Evolutionary conservation across 2,888 invertebrate species (phyloP).

Genomic region (Polietes domitor): DNA sequence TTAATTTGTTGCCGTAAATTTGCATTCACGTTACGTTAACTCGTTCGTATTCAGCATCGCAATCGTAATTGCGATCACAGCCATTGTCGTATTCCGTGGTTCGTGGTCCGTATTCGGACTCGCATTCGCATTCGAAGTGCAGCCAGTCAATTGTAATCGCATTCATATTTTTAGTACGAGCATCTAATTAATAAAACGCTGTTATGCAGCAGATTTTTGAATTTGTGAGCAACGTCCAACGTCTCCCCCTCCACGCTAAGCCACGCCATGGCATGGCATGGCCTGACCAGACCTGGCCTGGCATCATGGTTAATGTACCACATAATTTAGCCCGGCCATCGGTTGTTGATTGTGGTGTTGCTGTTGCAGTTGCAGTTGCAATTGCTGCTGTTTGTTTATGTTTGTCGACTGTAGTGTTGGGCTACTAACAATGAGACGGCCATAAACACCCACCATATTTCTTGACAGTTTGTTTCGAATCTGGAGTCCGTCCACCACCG

Average conservation of each 20-base stretch:
- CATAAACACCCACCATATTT: constrained; percentile 56
- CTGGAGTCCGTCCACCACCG: neutral
- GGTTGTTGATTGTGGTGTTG: constrained; percentile 21
- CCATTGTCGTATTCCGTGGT: constrained; percentile 1
- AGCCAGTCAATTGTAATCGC: constrained; percentile 40
- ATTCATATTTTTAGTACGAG: constrained; percentile 51
- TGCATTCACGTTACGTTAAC: constrained; percentile 34
- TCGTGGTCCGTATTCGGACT: neutral
- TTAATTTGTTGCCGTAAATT: constrained; percentile 51
- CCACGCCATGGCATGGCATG: constrained; percentile 13
- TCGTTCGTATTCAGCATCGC: neutral
- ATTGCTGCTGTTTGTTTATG: constrained; percentile 41
- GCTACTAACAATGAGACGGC: constrained; percentile 22
- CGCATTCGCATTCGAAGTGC: neutral
- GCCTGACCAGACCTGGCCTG: neutral
- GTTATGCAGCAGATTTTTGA: constrained; percentile 35
- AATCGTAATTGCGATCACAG: constrained; percentile 26
- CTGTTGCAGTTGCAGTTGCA: constrained; percentile 14
- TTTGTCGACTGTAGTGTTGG: neutral
- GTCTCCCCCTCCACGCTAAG: too few species aligned
- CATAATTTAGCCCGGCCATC: constrained; percentile 47
- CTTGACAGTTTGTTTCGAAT: constrained; percentile 9
- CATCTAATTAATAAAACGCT: constrained; percentile 59
- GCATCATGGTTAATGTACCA: constrained; percentile 39
- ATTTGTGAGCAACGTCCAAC: constrained; percentile 38